Base-by-base conservation (phyloP, 2,113 vertebrate species). In the Phoxinus phoxinus region DNA sequence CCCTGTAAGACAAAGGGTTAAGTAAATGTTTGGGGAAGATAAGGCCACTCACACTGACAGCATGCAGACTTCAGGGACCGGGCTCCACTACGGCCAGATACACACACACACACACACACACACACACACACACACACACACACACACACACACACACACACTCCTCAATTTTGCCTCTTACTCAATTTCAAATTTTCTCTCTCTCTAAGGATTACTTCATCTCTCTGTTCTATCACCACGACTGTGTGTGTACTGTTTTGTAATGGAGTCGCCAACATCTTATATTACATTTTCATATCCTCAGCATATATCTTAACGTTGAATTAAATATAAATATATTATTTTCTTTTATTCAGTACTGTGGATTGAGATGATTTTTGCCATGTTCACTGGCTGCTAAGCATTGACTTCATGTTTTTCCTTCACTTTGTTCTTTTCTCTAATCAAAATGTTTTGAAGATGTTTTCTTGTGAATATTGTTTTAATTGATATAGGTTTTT, bases 21-120 rank as follows among this genome's bases (percentile, higher is more conserved):
- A 96, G 95, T 94, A 95, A 95, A 96, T 94, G 89, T 96, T 95
- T 96, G 93, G 94, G 92, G 92, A 95, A 95, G 96, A 95, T 94
- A 94, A 96, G 95, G 90, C 91, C 93, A 91, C 92, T 94, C 95
- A 94, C 90, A 87, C 93, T 95, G 96, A 95, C 95, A 95, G 94
- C 91, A 95, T 94, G 93, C 94, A 95, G 96, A 92, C 95, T 95
- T 94, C 94, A 90, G 90, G 89, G 92, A 91, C 93, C 91, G 92
- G 90, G 86, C 86, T 84, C 87, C 90, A 84, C 83, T 72, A 87
- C 81, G 86, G 89, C 85, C 92, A 94, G 86, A 92, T 89, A 83
- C 87, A 72, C 87, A 80, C 77, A 51, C 86, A 32, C 56, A 44
- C 59, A 44, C 65, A 87, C 61, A 30, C 79, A 76, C 72, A 73